phyloP scores from a whole-genome alignment of 2,113 vertebrate genomes.

The Spilogale gracilis region DNA sequence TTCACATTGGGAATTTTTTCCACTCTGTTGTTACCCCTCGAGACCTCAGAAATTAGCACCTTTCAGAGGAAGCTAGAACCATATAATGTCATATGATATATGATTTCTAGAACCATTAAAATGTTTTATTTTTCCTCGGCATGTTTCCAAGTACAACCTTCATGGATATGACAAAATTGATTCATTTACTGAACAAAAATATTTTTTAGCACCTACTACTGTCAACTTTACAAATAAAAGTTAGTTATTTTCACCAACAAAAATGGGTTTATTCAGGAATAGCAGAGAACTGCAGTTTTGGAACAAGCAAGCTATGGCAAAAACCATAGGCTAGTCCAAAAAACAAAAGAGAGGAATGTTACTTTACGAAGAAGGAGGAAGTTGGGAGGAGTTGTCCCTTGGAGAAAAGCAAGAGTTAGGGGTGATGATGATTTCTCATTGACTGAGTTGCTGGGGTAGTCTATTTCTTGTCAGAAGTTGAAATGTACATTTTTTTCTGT shows the following conservation, averaged over 20 bases:
- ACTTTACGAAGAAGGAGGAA: not conserved
- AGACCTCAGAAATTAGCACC: conserved; percentile 11
- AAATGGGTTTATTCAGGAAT: not conserved
- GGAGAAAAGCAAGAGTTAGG: not conserved
- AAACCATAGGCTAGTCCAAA: not conserved
- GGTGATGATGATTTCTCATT: not conserved
- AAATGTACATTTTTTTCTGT: not conserved
- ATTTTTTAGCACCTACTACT: not conserved
- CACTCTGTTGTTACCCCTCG: not conserved
- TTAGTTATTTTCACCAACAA: not conserved
- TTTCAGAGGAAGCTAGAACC: not conserved
- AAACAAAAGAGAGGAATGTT: not conserved
- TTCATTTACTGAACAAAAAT: conserved; percentile 5
- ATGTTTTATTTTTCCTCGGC: not conserved
- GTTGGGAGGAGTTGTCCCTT: not conserved
- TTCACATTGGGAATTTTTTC: conserved; percentile 8
- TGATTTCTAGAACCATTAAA: not conserved
- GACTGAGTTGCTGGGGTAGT: not conserved
- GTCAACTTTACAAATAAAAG: not conserved
- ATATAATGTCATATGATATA: not conserved
- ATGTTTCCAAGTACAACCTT: not conserved
- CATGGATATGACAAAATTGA: not conserved
- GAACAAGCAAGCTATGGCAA: not conserved
- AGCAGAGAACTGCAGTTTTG: not conserved
- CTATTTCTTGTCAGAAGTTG: not conserved